A percentile compares a stretch with the other conserved stretches of the same genome.
Conservation (phyloP, 2,888 invertebrate genomes). For the Trissonchulus sp. region DNA sequence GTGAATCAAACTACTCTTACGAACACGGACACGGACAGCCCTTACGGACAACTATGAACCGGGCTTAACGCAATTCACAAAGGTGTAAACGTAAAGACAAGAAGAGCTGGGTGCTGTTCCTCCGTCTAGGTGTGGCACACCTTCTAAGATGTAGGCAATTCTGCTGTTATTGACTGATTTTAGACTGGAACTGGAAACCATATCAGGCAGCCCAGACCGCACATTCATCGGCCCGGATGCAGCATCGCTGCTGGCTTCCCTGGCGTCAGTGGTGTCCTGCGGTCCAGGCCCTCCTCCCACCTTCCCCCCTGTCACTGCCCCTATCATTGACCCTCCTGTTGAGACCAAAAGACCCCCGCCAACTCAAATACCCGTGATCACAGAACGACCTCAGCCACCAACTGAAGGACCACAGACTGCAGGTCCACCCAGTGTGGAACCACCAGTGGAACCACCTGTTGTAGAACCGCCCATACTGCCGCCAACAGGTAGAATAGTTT, state of each 20-base stretch:
- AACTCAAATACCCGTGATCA: neutral
- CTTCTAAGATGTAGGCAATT: too few relatives aligned
- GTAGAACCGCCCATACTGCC: too few relatives aligned
- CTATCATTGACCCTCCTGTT: neutral
- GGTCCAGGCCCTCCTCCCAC: neutral
- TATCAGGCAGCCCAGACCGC: slow-evolving; percentile 1
- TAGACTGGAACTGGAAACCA: neutral
- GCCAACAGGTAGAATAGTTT: too few relatives aligned
- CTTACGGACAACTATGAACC: too few relatives aligned
- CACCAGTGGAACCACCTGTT: neutral
- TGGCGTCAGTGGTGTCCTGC: neutral
- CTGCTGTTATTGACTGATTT: too few relatives aligned
- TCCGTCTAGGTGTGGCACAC: too few relatives aligned
- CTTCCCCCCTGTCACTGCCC: neutral
- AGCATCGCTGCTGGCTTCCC: neutral
- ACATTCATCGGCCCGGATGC: slow-evolving; percentile 2
- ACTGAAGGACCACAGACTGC: neutral
- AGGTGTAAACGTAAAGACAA: too few relatives aligned
- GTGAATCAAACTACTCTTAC: too few relatives aligned
- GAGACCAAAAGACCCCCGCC: neutral
- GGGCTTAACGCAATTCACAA: too few relatives aligned
- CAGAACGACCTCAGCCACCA: neutral
- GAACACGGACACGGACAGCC: too few relatives aligned
- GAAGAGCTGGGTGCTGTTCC: too few relatives aligned
- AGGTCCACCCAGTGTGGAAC: neutral